These are phyloP conservation scores for Actenoides lindsayi DNA, from an alignment of 2,113 vertebrate species.

Conservation along the genomic window DNA sequence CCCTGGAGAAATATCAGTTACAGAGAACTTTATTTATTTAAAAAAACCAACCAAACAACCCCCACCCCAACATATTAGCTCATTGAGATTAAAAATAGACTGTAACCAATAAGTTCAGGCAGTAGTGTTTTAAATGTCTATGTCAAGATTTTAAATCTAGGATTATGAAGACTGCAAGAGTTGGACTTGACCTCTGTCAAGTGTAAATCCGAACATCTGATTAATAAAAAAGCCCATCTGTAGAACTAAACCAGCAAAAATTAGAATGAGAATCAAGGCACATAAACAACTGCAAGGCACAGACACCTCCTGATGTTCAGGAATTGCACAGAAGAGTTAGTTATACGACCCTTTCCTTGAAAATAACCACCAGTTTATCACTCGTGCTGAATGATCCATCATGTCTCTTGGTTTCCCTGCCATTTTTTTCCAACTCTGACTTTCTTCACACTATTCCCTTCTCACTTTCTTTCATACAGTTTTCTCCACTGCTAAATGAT, in stretches of 20 bases:
- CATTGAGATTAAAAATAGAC: background rate
- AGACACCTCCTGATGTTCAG: background rate
- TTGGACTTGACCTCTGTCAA: background rate
- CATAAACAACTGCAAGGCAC: background rate
- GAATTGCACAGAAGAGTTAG: background rate
- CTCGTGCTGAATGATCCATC: background rate
- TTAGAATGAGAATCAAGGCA: background rate
- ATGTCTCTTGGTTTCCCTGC: background rate
- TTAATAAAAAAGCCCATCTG: background rate
- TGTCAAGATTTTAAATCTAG: background rate
- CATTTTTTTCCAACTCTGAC: background rate
- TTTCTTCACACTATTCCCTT: background rate
- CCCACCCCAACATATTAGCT: background rate
- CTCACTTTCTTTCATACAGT: background rate
- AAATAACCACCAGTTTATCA: background rate
- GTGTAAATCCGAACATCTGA: background rate
- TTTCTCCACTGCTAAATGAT: background rate
- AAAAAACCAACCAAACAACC: background rate
- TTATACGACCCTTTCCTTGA: background rate
- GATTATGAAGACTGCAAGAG: background rate
- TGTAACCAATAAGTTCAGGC: accelerated
- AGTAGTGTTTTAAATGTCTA: background rate
- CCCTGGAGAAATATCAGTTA: background rate
- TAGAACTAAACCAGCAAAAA: background rate
- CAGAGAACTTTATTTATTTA: background rate